Conservation (phyloP, 2,888 invertebrate genomes). For the Exephanes ischioxanthus region DNA sequence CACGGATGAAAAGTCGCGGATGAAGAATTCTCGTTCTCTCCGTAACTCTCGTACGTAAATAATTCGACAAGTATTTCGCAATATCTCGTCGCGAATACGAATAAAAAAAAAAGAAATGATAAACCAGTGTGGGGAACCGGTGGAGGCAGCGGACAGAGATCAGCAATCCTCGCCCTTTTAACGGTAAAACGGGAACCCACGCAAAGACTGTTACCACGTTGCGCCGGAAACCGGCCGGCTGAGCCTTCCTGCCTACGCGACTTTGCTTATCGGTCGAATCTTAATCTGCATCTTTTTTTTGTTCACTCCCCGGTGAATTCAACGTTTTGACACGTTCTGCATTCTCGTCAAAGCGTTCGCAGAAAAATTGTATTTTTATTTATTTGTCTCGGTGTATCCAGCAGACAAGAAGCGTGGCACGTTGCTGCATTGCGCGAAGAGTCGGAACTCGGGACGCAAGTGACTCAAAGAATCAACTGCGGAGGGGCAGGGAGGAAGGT, state of each 20-base stretch:
- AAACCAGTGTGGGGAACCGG: constrained; percentile 61
- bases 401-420: neutral
- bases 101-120: constrained; percentile 32
- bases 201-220: constrained; percentile 64
- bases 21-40: neutral
- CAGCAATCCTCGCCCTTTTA: constrained; percentile 49
- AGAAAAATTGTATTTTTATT: neutral
- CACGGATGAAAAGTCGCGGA: constrained; percentile 2
- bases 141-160: constrained; percentile 66
- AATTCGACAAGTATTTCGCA: constrained; percentile 61
- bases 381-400: neutral
- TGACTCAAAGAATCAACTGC: constrained; percentile 38
- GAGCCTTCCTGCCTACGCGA: constrained; percentile 46
- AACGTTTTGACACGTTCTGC: neutral
- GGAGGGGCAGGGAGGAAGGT: constrained; percentile 11
- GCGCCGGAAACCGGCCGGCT: constrained; percentile 52
- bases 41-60: constrained; percentile 24
- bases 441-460: constrained; percentile 34
- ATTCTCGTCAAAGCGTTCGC: neutral
- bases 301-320: neutral
- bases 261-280: constrained; percentile 27
- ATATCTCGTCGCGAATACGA: constrained; percentile 43
- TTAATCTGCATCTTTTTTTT: constrained; percentile 13
- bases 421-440: constrained; percentile 32
- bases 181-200: constrained; percentile 68